Conservation (phyloP, 2,888 invertebrate genomes). For the Bombyx huttoni region DNA sequence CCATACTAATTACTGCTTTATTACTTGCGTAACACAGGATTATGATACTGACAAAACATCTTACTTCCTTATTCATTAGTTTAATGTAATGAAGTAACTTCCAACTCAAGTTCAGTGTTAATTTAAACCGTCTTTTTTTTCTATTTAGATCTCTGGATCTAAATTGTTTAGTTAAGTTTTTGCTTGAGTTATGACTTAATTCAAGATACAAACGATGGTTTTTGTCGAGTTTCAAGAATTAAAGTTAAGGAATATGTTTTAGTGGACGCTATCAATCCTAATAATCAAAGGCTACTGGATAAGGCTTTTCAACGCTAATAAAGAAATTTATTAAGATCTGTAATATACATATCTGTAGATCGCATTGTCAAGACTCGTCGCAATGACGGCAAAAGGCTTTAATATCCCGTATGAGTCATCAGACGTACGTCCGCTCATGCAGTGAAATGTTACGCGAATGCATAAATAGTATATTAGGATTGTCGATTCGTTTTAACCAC, state of each 20-base stretch:
- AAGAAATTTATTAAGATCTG: neutral
- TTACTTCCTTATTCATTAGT: constrained; percentile 16
- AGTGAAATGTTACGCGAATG: constrained; percentile 32
- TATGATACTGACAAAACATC: constrained; percentile 16
- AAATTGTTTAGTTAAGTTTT: neutral
- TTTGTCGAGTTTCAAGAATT: no score
- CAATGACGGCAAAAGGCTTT: constrained; percentile 5
- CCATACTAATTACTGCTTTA: constrained; percentile 48
- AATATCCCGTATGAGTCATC: constrained; percentile 25
- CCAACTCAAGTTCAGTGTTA: neutral
- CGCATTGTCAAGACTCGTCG: neutral
- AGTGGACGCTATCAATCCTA: no score
- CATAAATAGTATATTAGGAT: constrained; percentile 1
- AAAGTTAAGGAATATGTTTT: no score
- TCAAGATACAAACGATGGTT: no score
- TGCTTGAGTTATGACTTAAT: neutral
- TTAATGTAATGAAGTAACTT: neutral
- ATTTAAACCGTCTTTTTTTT: neutral
- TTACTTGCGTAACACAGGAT: constrained; percentile 29
- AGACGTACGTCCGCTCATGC: constrained; percentile 27
- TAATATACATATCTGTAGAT: neutral
- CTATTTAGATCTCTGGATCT: neutral
- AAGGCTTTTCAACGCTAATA: no score
- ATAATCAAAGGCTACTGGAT: no score
- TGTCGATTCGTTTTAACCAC: no score